Evolutionary conservation across 2,797 vertebrate genomes (phyloP).

Genomic region (Craterocephalus amniculus): DNA sequence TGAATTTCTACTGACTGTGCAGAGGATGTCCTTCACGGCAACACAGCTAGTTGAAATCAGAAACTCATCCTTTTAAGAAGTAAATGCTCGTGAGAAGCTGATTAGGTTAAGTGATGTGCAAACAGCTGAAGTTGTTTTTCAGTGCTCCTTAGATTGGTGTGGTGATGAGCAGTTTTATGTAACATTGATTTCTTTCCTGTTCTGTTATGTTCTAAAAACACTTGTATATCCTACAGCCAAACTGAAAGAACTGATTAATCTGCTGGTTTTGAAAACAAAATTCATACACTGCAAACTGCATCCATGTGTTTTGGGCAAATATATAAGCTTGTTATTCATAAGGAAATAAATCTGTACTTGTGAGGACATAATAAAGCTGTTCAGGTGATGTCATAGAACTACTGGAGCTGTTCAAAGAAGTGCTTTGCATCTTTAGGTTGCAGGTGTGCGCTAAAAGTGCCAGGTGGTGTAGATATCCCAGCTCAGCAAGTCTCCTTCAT

Average conservation of each 20-base stretch:
- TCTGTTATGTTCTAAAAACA: background rate
- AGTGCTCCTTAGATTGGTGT: background rate
- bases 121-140: background rate
- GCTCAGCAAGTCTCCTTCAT: slow-evolving; percentile 70
- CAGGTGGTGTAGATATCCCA: slow-evolving; percentile 75
- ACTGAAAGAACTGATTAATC: background rate
- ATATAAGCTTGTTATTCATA: background rate
- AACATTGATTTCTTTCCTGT: background rate
- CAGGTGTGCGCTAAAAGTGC: slow-evolving; percentile 68
- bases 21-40: no score
- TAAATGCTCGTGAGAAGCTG: no score
- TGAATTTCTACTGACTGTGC: no score
- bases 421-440: background rate
- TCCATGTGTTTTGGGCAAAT: background rate
- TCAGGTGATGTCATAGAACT: slow-evolving; percentile 1
- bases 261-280: background rate
- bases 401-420: background rate
- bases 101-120: background rate
- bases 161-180: background rate
- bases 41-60: no score
- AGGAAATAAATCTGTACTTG: background rate
- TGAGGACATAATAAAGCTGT: background rate
- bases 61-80: background rate
- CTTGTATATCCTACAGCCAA: background rate
- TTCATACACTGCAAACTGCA: background rate